phyloP scores from a whole-genome alignment of 2,113 vertebrate genomes.

The Gobio gobio region DNA sequence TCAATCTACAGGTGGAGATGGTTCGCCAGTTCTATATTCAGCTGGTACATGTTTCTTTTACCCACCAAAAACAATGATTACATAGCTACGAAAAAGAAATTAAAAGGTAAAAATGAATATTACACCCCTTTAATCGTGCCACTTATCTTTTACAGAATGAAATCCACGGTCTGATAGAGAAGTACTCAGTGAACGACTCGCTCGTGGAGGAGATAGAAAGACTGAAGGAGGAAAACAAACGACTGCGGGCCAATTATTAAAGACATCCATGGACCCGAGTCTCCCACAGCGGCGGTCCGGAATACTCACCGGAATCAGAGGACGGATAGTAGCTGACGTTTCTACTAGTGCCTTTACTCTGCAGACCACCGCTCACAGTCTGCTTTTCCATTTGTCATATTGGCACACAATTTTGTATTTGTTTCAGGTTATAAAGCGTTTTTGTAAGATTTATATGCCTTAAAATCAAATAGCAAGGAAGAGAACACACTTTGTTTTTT shows the following conservation, averaged over 20 bases:
- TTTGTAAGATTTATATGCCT: conserved; percentile 44
- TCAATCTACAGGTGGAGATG: conserved; percentile 99
- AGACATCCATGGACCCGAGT: background rate
- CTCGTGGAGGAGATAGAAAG: conserved; percentile 94
- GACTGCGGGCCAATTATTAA: conserved; percentile 90
- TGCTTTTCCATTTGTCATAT: conserved; percentile 38
- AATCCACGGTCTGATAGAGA: conserved; percentile 91
- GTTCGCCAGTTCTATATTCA: conserved; percentile 97
- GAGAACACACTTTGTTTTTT: conserved; percentile 25
- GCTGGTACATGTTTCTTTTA: conserved; percentile 74
- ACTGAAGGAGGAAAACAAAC: conserved; percentile 92
- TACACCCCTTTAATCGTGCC: background rate
- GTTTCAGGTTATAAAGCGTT: conserved; percentile 15
- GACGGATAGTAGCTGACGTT: background rate
- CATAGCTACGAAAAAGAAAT: background rate
- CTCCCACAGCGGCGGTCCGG: background rate
- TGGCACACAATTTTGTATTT: conserved; percentile 27
- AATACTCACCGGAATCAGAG: background rate
- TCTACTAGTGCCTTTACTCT: conserved; percentile 29
- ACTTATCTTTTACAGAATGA: conserved; percentile 81
- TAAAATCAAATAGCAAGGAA: conserved; percentile 6
- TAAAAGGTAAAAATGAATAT: background rate
- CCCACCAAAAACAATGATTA: background rate
- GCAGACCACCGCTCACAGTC: conserved; percentile 13
- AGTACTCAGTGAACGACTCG: conserved; percentile 91